Base-by-base conservation (phyloP, 2,888 invertebrate genomes). In the Eilema sororculum region DNA sequence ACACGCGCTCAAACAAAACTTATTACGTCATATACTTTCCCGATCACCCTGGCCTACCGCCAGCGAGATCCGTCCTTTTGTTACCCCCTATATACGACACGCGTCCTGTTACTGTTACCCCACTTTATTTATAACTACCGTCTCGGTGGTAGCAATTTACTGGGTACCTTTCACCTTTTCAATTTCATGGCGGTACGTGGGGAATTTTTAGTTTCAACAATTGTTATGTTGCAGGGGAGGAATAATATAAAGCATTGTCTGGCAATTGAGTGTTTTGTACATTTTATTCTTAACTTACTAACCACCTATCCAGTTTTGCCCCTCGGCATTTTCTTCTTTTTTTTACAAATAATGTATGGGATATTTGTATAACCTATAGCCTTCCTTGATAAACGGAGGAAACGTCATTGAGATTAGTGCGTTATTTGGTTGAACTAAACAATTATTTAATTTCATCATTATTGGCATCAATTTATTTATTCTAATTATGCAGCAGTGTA, bases 41-140 rank as follows among this genome's bases (percentile, higher is more conserved):
- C 41, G 25, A 41, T 68, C 58, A 58, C n/a, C 13, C 69, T 83
- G 84, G 87, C 79, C 33, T 16, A 9, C 33, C 10, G 80, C 87
- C 84, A 85, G 76, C 59, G 72, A 78, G 52, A 52, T n/a, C 52
- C 52, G 52, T 2, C 77, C 77, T 77, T 76, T 69, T 77, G 82
- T 81, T 77, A 77, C 68, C 64, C 71, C 66, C 68, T 78, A 77
- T 75, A 80, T 61, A 65, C 68, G 64, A 58, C 72, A 61, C 78
- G 78, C 74, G 71, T 76, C 63, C 63, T 65, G 69, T 77, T 77
- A 80, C 79, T 82, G 76, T 78, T 71, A 75, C 62, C 64, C 65
- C 68, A 80, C 72, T 78, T 80, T 78, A 78, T 80, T 78, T 76
- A 76, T 72, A 74, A 74, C 74, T 65, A 65, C 65, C 69, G 41